Evolutionary conservation across 2,797 vertebrate genomes (phyloP).

Genomic region (Sebastes oblongus): DNA sequence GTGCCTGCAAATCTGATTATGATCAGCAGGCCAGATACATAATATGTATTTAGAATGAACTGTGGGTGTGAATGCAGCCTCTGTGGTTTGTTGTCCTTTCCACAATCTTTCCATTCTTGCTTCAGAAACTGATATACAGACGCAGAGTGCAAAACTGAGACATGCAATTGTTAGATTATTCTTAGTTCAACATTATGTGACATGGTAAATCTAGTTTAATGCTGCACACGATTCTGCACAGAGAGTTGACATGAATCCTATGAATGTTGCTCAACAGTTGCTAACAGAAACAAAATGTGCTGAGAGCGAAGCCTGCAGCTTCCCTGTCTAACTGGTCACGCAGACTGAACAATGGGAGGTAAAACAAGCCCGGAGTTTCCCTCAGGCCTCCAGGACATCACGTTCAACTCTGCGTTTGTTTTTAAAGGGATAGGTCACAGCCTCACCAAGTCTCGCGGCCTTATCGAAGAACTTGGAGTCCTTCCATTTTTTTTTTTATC

Average conservation of each 20-base stretch:
- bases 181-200: neutral
- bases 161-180: neutral
- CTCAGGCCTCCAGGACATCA: constrained; percentile 60
- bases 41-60: neutral
- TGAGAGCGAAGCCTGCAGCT: constrained; percentile 27
- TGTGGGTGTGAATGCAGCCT: neutral
- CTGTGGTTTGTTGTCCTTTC: neutral
- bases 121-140: neutral
- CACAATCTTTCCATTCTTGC: neutral
- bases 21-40: neutral
- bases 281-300: constrained; percentile 30
- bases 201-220: neutral
- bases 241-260: neutral
- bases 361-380: constrained; percentile 71
- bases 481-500: constrained; percentile 38
- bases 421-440: constrained; percentile 51
- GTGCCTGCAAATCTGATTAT: neutral
- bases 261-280: constrained; percentile 13
- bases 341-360: constrained; percentile 62
- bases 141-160: neutral
- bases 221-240: neutral
- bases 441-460: constrained; percentile 16
- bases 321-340: constrained; percentile 63
- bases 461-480: constrained; percentile 47
- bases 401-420: constrained; percentile 53